Evolutionary conservation across 2,888 invertebrate species (phyloP).

Genomic region (Pseudoips prasinana): DNA sequence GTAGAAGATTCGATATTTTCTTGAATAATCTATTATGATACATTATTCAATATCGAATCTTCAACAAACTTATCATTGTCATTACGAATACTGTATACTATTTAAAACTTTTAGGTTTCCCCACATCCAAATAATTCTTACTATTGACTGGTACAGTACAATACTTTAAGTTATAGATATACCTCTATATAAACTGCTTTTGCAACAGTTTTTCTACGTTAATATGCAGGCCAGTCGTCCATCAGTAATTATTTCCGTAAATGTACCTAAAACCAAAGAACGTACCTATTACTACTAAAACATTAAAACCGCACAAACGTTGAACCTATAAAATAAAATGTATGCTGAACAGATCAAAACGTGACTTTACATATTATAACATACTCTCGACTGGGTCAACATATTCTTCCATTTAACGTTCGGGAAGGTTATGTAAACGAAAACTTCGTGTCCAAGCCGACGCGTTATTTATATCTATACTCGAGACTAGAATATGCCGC

Average conservation of each 20-base stretch:
- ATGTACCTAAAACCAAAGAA: background rate
- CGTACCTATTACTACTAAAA: background rate
- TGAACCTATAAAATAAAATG: background rate
- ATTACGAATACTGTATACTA: too few relatives aligned
- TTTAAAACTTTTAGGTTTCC: too few relatives aligned
- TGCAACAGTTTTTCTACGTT: too few relatives aligned
- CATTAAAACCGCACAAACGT: background rate
- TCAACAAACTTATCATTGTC: too few relatives aligned
- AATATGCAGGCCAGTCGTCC: too few relatives aligned
- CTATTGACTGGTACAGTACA: too few relatives aligned
- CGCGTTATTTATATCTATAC: constrained; percentile 12
- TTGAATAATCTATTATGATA: too few relatives aligned
- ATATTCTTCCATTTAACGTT: constrained; percentile 22
- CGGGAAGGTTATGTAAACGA: constrained; percentile 21
- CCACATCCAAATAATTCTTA: too few relatives aligned
- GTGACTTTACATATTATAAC: constrained; percentile 22
- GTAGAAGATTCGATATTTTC: too few relatives aligned
- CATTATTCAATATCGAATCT: too few relatives aligned
- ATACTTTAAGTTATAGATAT: too few relatives aligned
- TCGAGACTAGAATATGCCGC: constrained; percentile 5
- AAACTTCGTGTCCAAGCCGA: constrained; percentile 19
- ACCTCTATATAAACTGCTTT: too few relatives aligned
- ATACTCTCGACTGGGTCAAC: constrained; percentile 17
- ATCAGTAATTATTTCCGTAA: background rate
- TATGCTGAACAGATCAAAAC: constrained; percentile 8